These are phyloP conservation scores for Caenorhabditis imperialis DNA, from an alignment of 2,888 invertebrate species.

Conservation along the genomic window DNA sequence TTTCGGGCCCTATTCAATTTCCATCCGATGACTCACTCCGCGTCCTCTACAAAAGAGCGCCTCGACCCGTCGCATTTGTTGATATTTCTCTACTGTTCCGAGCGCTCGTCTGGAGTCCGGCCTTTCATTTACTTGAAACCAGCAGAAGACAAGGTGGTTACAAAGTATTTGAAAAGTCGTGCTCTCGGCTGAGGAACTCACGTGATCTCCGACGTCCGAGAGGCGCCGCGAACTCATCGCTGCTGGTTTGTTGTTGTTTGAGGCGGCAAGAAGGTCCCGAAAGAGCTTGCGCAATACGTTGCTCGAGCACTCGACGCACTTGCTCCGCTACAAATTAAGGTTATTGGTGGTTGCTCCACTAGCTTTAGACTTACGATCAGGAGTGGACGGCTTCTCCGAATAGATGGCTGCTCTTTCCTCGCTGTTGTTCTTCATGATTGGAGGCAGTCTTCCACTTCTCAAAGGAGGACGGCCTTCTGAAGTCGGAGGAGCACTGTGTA, in stretches of 20 bases:
- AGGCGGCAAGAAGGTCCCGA: slow-evolving; percentile 27
- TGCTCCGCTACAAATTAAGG: slow-evolving; percentile 30
- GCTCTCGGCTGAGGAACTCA: slow-evolving; percentile 27
- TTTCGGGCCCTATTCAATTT: slow-evolving; percentile 28
- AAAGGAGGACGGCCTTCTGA: slow-evolving; percentile 11
- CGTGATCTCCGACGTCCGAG: slow-evolving; percentile 30
- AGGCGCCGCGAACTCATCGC: slow-evolving; percentile 12
- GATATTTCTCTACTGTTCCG: neutral
- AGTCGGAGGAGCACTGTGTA: slow-evolving; percentile 53
- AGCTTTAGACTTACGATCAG: slow-evolving; percentile 52
- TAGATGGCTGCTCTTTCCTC: slow-evolving; percentile 5
- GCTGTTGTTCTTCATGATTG: slow-evolving; percentile 23
- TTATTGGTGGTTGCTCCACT: neutral
- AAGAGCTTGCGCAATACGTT: slow-evolving; percentile 41
- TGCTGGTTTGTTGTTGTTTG: slow-evolving; percentile 33
- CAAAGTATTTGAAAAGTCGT: slow-evolving; percentile 54
- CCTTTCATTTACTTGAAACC: slow-evolving; percentile 48
- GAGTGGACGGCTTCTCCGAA: slow-evolving; percentile 45
- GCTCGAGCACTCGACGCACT: slow-evolving; percentile 40
- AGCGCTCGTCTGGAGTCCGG: slow-evolving; percentile 21
- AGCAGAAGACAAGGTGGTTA: slow-evolving; percentile 24
- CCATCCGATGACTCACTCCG: slow-evolving; percentile 25
- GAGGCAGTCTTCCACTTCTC: slow-evolving; percentile 24
- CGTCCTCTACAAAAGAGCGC: slow-evolving; percentile 30
- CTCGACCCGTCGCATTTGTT: slow-evolving; percentile 1